Evolutionary conservation across 2,888 invertebrate species (phyloP), one percentile per base, ranked within the genome.

Genomic region (Cepaea hortensis): DNA sequence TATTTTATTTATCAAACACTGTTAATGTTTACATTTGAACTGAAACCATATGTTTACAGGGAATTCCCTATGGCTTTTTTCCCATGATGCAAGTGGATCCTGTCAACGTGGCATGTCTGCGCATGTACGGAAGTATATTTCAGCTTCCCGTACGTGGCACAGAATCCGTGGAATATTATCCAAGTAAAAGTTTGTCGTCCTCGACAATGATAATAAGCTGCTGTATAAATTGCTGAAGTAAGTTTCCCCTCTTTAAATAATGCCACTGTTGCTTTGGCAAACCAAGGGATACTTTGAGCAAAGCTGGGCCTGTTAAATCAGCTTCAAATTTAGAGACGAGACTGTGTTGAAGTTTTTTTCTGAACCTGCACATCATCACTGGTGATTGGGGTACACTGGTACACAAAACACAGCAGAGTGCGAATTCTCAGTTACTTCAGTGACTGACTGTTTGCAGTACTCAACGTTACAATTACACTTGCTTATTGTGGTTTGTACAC

Each of bases 71-170:
- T 18, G 13, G 18, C n/a, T 18, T 68, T 5, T n/a, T 79, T 85
- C 85, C 85, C 77, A 85, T 61, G 81, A 81, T 81, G 48, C 86
- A 55, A 23, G 68, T 15, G 23, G 73, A 87, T 88, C 89, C 89
- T 90, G 90, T 85, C 89, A 90, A 93, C 93, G 93, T 93, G 93
- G 93, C 93, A 93, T 55, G 85, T 89, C 62, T 92, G 91, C 92
- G 93, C 93, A 93, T 91, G 93, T 90, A 87, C 89, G 89, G 85
- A 89, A 90, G 82, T 91, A 90, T 89, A 90, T 90, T 90, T 90
- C 85, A 89, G 88, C 88, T 91, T 89, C 89, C 92, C 91, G 93
- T 92, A 93, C 93, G 93, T 93, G 93, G 93, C 93, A 93, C 85
- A 85, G 89, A 85, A 88, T 90, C 90, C 88, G 89, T 89, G 87